Conservation (phyloP, 2,113 vertebrate genomes). For the Poecilia latipinna region DNA sequence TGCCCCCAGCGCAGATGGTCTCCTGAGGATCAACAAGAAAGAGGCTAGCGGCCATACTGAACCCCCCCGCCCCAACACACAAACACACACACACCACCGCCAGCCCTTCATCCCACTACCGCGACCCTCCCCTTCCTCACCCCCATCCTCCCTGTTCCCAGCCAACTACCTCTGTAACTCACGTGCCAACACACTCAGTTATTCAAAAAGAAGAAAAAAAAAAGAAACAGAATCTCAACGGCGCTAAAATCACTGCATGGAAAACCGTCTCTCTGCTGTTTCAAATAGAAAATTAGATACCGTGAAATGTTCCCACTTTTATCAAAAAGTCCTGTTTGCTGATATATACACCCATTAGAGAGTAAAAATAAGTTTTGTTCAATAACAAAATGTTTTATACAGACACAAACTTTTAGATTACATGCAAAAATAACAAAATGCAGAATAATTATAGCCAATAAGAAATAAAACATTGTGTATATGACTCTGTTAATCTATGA, state of each 20-base stretch:
- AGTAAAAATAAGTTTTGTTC: background rate
- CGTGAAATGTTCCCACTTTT: slow-evolving; percentile 14
- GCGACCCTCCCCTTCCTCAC: background rate
- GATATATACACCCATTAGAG: background rate
- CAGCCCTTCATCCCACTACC: background rate
- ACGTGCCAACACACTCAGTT: slow-evolving; percentile 81
- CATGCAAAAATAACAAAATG: no score
- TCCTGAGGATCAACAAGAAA: slow-evolving; percentile 99
- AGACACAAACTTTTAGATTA: background rate
- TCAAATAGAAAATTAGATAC: slow-evolving; percentile 21
- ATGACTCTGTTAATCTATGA: background rate
- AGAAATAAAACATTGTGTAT: background rate
- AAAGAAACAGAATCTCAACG: slow-evolving; percentile 42
- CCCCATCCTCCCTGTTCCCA: slow-evolving; percentile 23
- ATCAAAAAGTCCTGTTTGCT: background rate
- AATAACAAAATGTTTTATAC: background rate
- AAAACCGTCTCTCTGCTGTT: slow-evolving; percentile 11
- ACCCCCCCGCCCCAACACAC: slow-evolving; percentile 16
- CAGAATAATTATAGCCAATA: background rate
- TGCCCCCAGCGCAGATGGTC: slow-evolving; percentile 99
- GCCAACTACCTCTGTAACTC: slow-evolving; percentile 57
- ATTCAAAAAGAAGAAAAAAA: slow-evolving; percentile 66
- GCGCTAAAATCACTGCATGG: slow-evolving; percentile 17
- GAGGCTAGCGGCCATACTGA: slow-evolving; percentile 91
- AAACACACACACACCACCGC: slow-evolving; percentile 13